Evolutionary conservation across 2,797 vertebrate genomes (phyloP).

Genomic region (Sebastes dallii): DNA sequence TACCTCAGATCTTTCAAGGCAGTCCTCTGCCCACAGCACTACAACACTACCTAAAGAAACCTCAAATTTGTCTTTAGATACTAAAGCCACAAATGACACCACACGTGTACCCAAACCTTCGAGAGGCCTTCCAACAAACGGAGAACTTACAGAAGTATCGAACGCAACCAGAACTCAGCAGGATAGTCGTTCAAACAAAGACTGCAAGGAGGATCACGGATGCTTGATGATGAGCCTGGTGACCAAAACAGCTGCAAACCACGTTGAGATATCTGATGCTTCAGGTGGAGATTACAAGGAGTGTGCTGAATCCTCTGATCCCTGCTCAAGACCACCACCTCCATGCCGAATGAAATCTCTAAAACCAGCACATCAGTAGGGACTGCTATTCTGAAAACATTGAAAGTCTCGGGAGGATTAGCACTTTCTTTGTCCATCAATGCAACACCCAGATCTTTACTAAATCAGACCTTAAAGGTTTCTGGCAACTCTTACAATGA

Average conservation of each 20-base stretch:
- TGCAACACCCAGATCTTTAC: neutral
- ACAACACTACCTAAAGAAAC: neutral
- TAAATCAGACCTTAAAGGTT: neutral
- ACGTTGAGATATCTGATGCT: rapidly evolving
- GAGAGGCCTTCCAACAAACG: neutral
- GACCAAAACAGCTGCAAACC: neutral
- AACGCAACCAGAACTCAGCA: neutral
- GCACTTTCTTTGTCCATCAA: neutral
- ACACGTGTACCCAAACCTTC: neutral
- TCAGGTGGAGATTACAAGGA: neutral
- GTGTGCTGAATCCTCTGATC: neutral
- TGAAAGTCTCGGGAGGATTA: conserved; percentile 7
- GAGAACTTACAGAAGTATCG: neutral
- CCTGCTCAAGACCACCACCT: neutral
- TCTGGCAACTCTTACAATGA: neutral
- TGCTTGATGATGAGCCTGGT: neutral
- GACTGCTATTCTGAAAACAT: neutral
- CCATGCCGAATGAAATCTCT: neutral
- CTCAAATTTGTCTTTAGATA: neutral
- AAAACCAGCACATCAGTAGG: neutral
- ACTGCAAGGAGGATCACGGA: neutral
- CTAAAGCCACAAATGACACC: neutral
- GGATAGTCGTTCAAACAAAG: neutral
- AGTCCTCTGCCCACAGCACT: neutral
- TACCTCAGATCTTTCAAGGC: neutral